Percentiles rank a stretch among this genome's conserved stretches.
Conservation (phyloP, 2,113 vertebrate genomes). For the Strix uralensis region DNA sequence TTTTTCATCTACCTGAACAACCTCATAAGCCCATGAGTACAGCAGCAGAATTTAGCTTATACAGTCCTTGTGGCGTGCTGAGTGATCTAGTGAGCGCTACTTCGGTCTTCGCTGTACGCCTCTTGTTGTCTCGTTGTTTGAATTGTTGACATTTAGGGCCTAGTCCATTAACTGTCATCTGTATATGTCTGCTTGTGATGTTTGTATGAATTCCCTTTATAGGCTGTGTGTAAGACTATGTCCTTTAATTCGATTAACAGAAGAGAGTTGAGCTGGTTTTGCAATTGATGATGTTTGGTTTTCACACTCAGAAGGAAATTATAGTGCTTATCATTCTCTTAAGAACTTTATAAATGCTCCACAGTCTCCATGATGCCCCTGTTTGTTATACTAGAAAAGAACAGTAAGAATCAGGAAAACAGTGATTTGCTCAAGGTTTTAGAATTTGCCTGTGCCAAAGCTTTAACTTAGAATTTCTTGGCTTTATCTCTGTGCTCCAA, state of each 20-base stretch:
- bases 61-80: not conserved
- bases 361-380: not conserved
- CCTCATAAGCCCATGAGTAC: not conserved
- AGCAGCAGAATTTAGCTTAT: not conserved
- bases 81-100: not conserved
- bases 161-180: not conserved
- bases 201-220: not conserved
- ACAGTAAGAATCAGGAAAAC: not conserved
- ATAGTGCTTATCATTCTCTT: not conserved
- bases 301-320: not conserved
- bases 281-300: not conserved
- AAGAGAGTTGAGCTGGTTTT: not conserved
- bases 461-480: not conserved
- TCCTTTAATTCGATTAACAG: not conserved
- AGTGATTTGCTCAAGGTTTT: not conserved
- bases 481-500: not conserved
- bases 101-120: accelerated
- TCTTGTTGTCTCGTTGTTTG: not conserved
- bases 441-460: not conserved
- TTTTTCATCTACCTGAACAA: not conserved
- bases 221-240: not conserved
- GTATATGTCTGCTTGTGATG: not conserved
- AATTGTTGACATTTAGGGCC: not conserved
- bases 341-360: not conserved
- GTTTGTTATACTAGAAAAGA: not conserved